Evolutionary conservation across 23 tunicate species (phyloP).

Genomic region (Halocynthia aurantium): DNA sequence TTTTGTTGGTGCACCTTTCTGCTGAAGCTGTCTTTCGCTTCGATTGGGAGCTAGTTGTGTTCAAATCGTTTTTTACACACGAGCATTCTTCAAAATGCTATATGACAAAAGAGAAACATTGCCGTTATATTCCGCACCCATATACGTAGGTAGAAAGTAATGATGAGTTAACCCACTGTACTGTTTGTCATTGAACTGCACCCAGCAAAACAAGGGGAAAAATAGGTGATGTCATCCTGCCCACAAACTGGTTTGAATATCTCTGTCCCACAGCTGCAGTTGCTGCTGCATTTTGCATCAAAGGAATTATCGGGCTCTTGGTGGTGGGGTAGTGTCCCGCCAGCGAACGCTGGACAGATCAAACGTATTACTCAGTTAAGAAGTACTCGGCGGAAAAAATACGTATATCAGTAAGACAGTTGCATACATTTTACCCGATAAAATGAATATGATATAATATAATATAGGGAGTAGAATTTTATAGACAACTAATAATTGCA

Average conservation of each 20-base stretch:
- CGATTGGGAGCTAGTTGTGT: not conserved
- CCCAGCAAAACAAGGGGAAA: constrained; percentile 30
- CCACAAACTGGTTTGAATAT: constrained; percentile 30
- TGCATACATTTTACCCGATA: too few relatives aligned
- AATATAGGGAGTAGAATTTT: too few relatives aligned
- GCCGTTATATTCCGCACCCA: too few relatives aligned
- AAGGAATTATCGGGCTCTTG: not conserved
- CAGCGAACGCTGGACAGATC: constrained; percentile 4
- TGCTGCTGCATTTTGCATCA: not conserved
- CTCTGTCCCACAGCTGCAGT: constrained; percentile 14
- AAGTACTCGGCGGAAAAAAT: too few relatives aligned
- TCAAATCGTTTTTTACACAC: not conserved
- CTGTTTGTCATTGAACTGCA: constrained; percentile 3
- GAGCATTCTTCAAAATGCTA: constrained; percentile 2
- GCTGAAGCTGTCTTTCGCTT: not conserved
- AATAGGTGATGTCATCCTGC: constrained; percentile 16
- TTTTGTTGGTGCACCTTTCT: constrained; percentile 2
- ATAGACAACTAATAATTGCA: too few relatives aligned
- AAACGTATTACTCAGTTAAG: not conserved
- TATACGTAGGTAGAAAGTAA: too few relatives aligned
- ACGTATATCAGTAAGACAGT: too few relatives aligned
- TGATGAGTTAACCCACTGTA: not conserved
- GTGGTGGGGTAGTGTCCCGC: not conserved
- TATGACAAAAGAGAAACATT: too few relatives aligned
- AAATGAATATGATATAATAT: too few relatives aligned